A percentile compares a stretch with the other conserved stretches of the same genome.
Conservation (phyloP, 2,113 vertebrate genomes). For the Lasiurus borealis region DNA sequence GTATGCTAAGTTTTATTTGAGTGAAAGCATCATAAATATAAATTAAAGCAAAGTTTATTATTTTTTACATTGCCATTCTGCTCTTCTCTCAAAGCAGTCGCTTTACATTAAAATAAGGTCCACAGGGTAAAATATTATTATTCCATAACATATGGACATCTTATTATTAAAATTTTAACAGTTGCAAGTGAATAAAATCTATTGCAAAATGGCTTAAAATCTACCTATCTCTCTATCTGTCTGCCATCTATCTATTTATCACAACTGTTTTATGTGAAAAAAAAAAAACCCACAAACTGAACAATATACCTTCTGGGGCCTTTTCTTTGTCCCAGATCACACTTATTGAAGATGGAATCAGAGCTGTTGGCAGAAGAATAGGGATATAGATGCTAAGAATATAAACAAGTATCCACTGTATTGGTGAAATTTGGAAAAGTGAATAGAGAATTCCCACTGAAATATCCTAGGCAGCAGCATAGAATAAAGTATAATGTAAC, state of each 20-base stretch:
- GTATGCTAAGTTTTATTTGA: background rate
- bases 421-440: background rate
- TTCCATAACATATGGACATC: background rate
- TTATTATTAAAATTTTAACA: slow-evolving; percentile 16
- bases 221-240: background rate
- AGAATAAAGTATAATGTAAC: background rate
- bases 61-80: slow-evolving; percentile 31
- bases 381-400: background rate
- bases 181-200: background rate
- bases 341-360: background rate
- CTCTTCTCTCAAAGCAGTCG: slow-evolving; percentile 9
- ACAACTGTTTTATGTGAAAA: too few relatives aligned
- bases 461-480: background rate
- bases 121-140: slow-evolving; percentile 25
- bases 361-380: background rate
- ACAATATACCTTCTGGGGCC: background rate
- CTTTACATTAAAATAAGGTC: slow-evolving; percentile 34
- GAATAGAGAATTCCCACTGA: background rate
- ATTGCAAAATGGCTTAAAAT: background rate
- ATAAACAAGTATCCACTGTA: background rate
- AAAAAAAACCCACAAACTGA: background rate
- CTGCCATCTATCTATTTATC: too few relatives aligned
- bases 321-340: background rate
- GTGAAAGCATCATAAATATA: slow-evolving; percentile 13
- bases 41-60: slow-evolving; percentile 26